These are phyloP conservation scores for Meandrina meandrites DNA, from an alignment of 92 coral and sea anemone species.

Conservation along the genomic window DNA sequence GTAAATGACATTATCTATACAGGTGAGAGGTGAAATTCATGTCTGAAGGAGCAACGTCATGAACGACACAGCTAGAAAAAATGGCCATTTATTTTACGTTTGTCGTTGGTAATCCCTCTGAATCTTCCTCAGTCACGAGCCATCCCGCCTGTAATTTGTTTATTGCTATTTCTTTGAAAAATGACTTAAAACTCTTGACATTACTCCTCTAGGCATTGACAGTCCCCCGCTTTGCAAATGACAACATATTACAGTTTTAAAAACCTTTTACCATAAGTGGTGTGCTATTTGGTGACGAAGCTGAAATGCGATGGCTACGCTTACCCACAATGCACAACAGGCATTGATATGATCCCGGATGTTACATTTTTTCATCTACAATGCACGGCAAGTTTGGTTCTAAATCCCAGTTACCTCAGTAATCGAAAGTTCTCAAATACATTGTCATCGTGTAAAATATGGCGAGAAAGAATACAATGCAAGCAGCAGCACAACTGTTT, in stretches of 20 bases:
- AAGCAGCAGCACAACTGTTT: too few relatives aligned
- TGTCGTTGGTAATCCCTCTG: too few relatives aligned
- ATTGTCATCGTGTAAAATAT: background rate
- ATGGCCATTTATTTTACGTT: too few relatives aligned
- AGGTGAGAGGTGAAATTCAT: background rate
- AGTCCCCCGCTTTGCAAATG: background rate
- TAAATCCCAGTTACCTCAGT: background rate
- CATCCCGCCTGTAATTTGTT: too few relatives aligned
- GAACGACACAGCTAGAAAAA: too few relatives aligned
- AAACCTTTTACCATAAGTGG: background rate
- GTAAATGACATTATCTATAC: background rate
- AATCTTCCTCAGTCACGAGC: too few relatives aligned
- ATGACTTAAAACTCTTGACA: too few relatives aligned
- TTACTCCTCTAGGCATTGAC: too few relatives aligned
- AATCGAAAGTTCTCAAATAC: background rate
- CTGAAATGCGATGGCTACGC: background rate
- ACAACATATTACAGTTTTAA: background rate
- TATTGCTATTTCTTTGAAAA: too few relatives aligned
- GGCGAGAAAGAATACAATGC: conserved; percentile 8
- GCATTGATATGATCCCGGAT: background rate
- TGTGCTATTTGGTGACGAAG: background rate
- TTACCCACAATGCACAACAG: background rate
- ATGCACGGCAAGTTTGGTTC: background rate
- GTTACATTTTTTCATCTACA: background rate
- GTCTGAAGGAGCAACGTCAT: too few relatives aligned